Conservation (phyloP, 2,113 vertebrate genomes). For the Heterotilapia buettikoferi region DNA sequence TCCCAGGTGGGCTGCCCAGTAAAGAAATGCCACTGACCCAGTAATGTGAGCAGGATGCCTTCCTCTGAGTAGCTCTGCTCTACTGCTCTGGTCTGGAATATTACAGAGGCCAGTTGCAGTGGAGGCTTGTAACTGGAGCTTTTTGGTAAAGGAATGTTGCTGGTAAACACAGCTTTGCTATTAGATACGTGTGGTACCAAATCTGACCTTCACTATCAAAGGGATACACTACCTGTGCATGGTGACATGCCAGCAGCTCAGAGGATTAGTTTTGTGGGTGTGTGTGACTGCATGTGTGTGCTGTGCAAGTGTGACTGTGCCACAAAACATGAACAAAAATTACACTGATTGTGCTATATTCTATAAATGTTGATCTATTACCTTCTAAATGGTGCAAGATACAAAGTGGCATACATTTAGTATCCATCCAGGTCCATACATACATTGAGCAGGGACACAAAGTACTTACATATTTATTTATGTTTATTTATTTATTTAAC, state of each 20-base stretch:
- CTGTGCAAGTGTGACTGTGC: not conserved
- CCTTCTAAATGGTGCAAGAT: not conserved
- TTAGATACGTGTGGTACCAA: conserved; percentile 31
- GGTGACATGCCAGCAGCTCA: not conserved
- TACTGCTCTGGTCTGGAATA: not conserved
- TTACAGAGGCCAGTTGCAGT: not conserved
- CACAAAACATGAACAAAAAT: not conserved
- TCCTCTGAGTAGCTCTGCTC: conserved; percentile 20
- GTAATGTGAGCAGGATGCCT: conserved; percentile 56
- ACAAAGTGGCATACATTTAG: not conserved
- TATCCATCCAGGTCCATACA: not conserved
- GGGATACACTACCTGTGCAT: not conserved
- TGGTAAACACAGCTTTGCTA: conserved; percentile 40
- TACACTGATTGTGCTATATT: not conserved
- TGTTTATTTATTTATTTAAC: too few relatives aligned
- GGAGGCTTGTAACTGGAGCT: conserved; percentile 16
- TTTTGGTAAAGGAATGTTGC: conserved; percentile 50
- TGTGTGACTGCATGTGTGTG: not conserved
- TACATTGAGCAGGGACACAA: not conserved
- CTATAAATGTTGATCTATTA: not conserved
- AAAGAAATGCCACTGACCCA: conserved; percentile 56
- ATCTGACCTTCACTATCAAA: conserved; percentile 37
- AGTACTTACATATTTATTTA: not conserved
- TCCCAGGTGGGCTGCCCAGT: conserved; percentile 43
- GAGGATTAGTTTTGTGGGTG: not conserved